Percentiles rank a stretch among this genome's conserved stretches.
phyloP scores from a whole-genome alignment of 2,113 vertebrate species.

The Antigone vipio region DNA sequence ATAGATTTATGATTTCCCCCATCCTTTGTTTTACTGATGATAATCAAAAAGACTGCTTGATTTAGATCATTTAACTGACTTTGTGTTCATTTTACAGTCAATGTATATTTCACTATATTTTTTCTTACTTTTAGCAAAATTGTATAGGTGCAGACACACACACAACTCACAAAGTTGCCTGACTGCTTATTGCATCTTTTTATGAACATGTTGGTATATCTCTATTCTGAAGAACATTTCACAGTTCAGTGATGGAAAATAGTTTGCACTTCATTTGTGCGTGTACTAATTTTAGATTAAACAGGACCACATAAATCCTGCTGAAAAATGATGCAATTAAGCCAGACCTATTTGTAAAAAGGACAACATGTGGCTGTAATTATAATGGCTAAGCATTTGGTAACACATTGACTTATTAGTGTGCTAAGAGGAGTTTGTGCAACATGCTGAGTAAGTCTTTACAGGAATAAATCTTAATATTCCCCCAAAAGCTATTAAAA shows the following conservation, averaged over 20 bases:
- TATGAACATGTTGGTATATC: slow-evolving; percentile 33
- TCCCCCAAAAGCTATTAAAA: slow-evolving; percentile 25
- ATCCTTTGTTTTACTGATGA: slow-evolving; percentile 6
- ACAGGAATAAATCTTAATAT: slow-evolving; percentile 71
- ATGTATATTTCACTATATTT: neutral
- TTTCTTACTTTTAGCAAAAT: neutral
- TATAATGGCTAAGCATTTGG: slow-evolving; percentile 70
- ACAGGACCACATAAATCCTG: slow-evolving; percentile 71
- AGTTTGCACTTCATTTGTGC: slow-evolving; percentile 73
- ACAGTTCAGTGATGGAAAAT: slow-evolving; percentile 65
- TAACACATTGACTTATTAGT: slow-evolving; percentile 77
- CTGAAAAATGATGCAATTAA: slow-evolving; percentile 78
- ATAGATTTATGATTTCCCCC: slow-evolving; percentile 15
- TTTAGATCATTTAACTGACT: neutral
- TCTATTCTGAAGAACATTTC: slow-evolving; percentile 53
- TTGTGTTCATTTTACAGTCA: neutral
- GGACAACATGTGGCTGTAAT: slow-evolving; percentile 77
- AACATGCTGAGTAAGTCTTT: slow-evolving; percentile 73
- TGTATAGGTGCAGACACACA: neutral
- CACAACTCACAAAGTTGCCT: slow-evolving; percentile 37
- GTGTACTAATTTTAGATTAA: slow-evolving; percentile 77
- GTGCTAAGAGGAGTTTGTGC: slow-evolving; percentile 69
- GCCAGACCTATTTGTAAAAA: slow-evolving; percentile 73
- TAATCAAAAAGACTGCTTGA: neutral
- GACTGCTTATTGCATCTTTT: slow-evolving; percentile 11